Evolutionary conservation across 2,888 invertebrate species (phyloP).

Genomic region (Salpingus planirostris): DNA sequence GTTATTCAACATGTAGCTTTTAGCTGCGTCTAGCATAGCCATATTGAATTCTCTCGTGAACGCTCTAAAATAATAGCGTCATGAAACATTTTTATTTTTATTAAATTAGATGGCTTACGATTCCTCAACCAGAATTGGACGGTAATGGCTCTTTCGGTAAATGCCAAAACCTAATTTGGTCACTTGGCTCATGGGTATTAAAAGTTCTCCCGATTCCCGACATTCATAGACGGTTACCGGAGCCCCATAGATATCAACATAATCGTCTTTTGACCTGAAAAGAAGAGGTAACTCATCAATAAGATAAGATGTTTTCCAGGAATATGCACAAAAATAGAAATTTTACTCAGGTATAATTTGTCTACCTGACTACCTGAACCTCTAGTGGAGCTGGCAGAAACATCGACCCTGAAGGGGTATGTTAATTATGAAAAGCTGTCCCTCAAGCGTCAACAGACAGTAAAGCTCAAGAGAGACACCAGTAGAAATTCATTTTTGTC

Average conservation of each 20-base stretch:
- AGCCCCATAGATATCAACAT: constrained; percentile 10
- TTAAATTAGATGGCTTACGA: constrained; percentile 4
- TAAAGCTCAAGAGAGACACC: no score
- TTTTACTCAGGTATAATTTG: background rate
- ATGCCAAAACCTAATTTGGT: constrained; percentile 7
- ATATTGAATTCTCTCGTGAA: constrained; percentile 6
- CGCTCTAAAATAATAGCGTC: constrained; percentile 7
- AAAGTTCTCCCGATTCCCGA: constrained; percentile 7
- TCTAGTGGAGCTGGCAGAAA: no score
- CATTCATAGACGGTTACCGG: constrained; percentile 3
- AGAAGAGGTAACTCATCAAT: constrained; percentile 1
- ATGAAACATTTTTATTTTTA: no score
- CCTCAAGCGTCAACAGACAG: no score
- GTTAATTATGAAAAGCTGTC: no score
- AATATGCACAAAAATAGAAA: background rate
- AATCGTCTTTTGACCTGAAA: constrained; percentile 4
- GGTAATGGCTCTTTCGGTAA: constrained; percentile 8
- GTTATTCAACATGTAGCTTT: constrained; percentile 8
- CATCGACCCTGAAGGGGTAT: no score
- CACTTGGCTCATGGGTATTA: constrained; percentile 7
- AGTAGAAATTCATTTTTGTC: no score
- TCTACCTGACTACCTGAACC: background rate
- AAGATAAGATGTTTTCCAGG: background rate
- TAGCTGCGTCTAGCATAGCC: constrained; percentile 5
- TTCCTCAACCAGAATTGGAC: constrained; percentile 5